phyloP scores from a whole-genome alignment of 2,797 vertebrate species.

The Geotrypetes seraphini region DNA sequence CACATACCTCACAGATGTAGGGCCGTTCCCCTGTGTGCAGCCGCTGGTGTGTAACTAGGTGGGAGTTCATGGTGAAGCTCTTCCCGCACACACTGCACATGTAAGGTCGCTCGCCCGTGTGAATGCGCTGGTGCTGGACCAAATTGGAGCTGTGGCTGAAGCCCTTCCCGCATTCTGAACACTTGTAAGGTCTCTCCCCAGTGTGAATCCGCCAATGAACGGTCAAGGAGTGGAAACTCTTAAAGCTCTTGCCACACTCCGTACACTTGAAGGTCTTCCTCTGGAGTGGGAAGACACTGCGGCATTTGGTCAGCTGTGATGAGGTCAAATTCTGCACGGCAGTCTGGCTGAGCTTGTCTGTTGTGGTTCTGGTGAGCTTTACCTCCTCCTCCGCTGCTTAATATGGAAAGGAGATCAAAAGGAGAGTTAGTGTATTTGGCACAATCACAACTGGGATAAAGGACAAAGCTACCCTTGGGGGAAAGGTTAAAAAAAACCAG shows the following conservation, averaged over 20 bases:
- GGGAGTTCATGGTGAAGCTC: constrained; percentile 1
- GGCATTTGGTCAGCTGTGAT: too few relatives aligned
- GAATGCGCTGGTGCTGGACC: not conserved
- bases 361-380: too few relatives aligned
- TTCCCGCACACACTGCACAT: not conserved
- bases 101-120: not conserved
- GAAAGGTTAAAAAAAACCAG: too few relatives aligned
- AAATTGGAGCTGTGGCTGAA: constrained; percentile 2
- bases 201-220: not conserved
- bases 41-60: not conserved
- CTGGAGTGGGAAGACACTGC: too few relatives aligned
- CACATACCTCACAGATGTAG: not conserved
- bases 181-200: not conserved
- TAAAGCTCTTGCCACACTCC: not conserved
- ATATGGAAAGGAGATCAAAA: too few relatives aligned
- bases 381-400: too few relatives aligned
- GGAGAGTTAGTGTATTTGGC: too few relatives aligned
- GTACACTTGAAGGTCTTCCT: not conserved
- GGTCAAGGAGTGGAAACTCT: not conserved
- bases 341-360: too few relatives aligned
- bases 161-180: not conserved
- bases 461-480: too few relatives aligned
- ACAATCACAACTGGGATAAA: too few relatives aligned
- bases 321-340: too few relatives aligned
- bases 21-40: constrained; percentile 1